Base-by-base conservation (phyloP, 2,888 invertebrate genomes). In the Polyommatus icarus region DNA sequence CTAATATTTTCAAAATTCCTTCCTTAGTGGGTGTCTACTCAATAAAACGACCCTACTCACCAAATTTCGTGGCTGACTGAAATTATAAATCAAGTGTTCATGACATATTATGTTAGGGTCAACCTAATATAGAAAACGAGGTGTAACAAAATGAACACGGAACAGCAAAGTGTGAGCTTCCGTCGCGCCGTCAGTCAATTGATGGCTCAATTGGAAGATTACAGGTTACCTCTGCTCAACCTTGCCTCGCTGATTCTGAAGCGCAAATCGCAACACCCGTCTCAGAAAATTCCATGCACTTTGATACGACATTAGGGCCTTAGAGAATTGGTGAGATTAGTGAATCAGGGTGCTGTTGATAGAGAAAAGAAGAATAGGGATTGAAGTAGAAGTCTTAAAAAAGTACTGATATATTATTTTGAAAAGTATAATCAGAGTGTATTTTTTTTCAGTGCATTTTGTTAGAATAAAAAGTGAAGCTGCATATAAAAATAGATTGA, bases 161-260 rank as follows among this genome's bases (percentile, higher is more conserved):
- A 87, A 87, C 85, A 82, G 71, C 80, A 83, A 86, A 87, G 85
- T 86, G 84, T 85, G 82, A 77, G 78, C 87, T 87, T 90, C 90
- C 90, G 87, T 81, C 81, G 84, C 83, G 86, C 83, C 81, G 71
- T 77, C 72, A 80, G 75, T 82, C 89, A 91, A 90, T 90, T 90
- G 89, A 82, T 83, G 81, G 82, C 85, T 83, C 88, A 92, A 92
- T 91, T 92, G 92, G 83, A 91, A 89, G 87, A 92, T 92, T 90
- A 87, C 83, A 82, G 79, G 77, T 85, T 88, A 90, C 89, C 89
- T 90, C 87, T 85, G 83, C 79, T 82, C 87, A 88, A 90, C 90
- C 88, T 89, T 89, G 89, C 57, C 78, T 79, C 78, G 79, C 71
- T 73, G 59, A 79, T 82, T 81, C 79, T 78, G 77, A 78, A 79